phyloP scores from a whole-genome alignment of 2,797 vertebrate species.

The Zalophus californianus region DNA sequence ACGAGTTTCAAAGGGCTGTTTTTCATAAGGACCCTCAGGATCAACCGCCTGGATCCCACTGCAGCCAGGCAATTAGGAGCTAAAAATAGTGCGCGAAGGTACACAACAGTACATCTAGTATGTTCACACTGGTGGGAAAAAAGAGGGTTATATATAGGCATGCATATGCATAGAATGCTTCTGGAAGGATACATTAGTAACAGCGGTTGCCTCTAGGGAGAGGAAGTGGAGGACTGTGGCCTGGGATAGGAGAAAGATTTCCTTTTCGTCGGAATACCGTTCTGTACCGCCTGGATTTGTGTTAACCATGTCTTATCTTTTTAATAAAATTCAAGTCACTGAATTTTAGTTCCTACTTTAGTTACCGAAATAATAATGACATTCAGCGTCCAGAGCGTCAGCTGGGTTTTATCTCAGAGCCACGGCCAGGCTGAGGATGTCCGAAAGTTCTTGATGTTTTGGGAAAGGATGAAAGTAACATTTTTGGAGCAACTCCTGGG shows the following conservation, averaged over 20 bases:
- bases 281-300: conserved; percentile 48
- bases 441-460: conserved; percentile 49
- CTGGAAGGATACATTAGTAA: conserved; percentile 67
- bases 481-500: conserved; percentile 6
- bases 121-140: conserved; percentile 31
- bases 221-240: conserved; percentile 59
- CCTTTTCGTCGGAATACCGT: conserved; percentile 26
- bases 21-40: conserved; percentile 61
- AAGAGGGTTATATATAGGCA: conserved; percentile 69
- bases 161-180: neutral
- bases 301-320: conserved; percentile 50
- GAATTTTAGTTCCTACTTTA: neutral
- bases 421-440: conserved; percentile 20
- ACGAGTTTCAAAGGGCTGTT: conserved; percentile 76
- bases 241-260: conserved; percentile 53
- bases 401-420: conserved; percentile 38
- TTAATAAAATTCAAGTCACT: neutral
- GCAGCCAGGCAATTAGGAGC: conserved; percentile 60
- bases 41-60: neutral
- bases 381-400: neutral
- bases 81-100: conserved; percentile 70
- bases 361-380: conserved; percentile 63
- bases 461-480: conserved; percentile 8
- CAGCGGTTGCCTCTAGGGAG: conserved; percentile 50
- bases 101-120: neutral